Evolutionary conservation across 2,113 vertebrate genomes (phyloP), one percentile per base, ranked within the genome.

Genomic region (Anarrhichthys ocellatus): DNA sequence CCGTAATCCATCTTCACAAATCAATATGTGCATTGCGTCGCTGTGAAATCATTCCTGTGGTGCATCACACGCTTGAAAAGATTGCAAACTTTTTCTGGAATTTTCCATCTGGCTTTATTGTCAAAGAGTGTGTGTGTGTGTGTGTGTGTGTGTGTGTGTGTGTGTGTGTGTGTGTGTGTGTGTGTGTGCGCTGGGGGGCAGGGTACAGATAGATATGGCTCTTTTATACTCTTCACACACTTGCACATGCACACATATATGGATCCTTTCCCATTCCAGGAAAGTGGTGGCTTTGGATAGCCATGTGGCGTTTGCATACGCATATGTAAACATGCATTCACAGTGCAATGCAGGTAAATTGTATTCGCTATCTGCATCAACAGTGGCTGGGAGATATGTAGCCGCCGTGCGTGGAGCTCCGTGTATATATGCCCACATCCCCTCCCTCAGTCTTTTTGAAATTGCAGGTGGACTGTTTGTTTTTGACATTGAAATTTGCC

Each of bases 241-340:
- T 36, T 27, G 1, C 72, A 75, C 34, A 76, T 62, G 59, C 71
- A 67, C 83, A 52, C 82, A 80, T 62, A 74, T 61, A 87, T 86
- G 87, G 78, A 87, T 79, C 59, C 52, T 32, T 70, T 76, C 63
- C 77, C 34, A 59, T 81, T 74, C 44, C 75, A 50, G 36, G 48
- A 84, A 62, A 72, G 76, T 24, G 15, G 59, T 70, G 66, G 83
- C 76, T 75, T 76, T 80, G 44, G 69, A 68, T 80, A 72, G 79
- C 74, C 70, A 63, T 68, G 81, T 75, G 68, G 70, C 46, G 1
- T 77, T 88, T 81, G 71, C 81, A 70, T 83, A 80, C 78, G 63
- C 48, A 70, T 67, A 61, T 67, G 72, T 86, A 86, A 89, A 93
- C 81, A 85, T 52, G 14, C 74, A 65, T 54, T 75, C 54, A n/a